Base-by-base conservation (phyloP, 2,888 invertebrate genomes). In the Ophion obscuratus region DNA sequence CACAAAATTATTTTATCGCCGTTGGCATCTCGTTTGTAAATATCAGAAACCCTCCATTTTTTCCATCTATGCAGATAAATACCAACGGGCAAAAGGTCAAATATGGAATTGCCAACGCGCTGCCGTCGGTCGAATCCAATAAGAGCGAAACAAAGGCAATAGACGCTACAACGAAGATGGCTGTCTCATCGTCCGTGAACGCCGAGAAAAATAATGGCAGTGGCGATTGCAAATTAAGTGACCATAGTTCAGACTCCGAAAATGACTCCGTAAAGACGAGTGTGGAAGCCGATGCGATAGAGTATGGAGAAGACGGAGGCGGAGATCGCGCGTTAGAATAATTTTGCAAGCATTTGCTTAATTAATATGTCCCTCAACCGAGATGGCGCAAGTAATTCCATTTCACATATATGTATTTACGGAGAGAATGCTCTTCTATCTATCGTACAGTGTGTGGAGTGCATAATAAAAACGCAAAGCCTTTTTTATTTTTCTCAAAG, bases 311-410 rank as follows among this genome's bases (percentile, higher is more conserved):
- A 70, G 64, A 27, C 20, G 88, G 88, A 67, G 81, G 87, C 27
- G 88, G 88, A 27, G 88, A 88, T 84, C 70, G 66, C 67, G 79
- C 40, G 79, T 71, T 57, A 59, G 14, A 14, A 71, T 67, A 17
- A 24, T 47, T 75, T 61, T 57, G 10, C 76, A 57, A 64, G 57
- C 31, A n/a, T 73, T 14, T 77, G 27, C 24, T 64, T 7, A 4
- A 59, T 27, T 81, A n/a, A 47, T 36, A 70, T 80, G 27, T 62
- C 31, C 3, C 27, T 59, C 74, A 11, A 36, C 11, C n/a, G 40
- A 9, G 17, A 31, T 53, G 75, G 17, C 17, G 44, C 47, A 0
- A 40, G 1, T 20, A 11, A n/a, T 27, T 74, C 31, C 11, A 78
- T 66, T 53, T 53, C 47, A 10, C 31, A 31, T 31, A 80, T 36